Evolutionary conservation across 2,797 vertebrate species (phyloP).

Genomic region (Mormyrops boulengeri): DNA sequence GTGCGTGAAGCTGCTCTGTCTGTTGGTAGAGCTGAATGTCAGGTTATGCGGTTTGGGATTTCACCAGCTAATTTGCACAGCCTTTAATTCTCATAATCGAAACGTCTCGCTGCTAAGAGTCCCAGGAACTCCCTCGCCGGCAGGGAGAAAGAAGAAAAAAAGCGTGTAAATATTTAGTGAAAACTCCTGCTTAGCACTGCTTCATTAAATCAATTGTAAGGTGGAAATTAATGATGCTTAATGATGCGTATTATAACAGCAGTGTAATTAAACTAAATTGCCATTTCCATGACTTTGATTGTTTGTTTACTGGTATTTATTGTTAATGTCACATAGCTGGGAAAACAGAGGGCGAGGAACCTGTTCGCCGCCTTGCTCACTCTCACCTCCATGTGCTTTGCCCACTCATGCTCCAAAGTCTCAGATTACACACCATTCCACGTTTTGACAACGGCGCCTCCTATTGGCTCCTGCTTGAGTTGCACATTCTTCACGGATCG

Average conservation of each 20-base stretch:
- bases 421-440: neutral
- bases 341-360: neutral
- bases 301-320: constrained; percentile 40
- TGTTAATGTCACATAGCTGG: constrained; percentile 27
- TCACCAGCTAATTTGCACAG: constrained; percentile 36
- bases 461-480: neutral
- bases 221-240: constrained; percentile 38
- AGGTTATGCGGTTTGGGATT: constrained; percentile 26
- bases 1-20: neutral
- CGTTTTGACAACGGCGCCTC: neutral
- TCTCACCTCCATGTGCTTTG: neutral
- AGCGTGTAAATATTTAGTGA: constrained; percentile 34
- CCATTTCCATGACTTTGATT: constrained; percentile 27
- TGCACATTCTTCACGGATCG: neutral
- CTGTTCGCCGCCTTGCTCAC: neutral
- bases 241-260: constrained; percentile 24
- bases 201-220: constrained; percentile 32
- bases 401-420: neutral
- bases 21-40: constrained; percentile 5
- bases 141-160: constrained; percentile 22
- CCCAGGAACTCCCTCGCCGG: constrained; percentile 21
- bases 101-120: constrained; percentile 31
- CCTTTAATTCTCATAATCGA: constrained; percentile 39
- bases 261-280: constrained; percentile 37
- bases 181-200: constrained; percentile 24